Evolutionary conservation across 2,888 invertebrate species (phyloP).

Genomic region (Drosophila anomelani): DNA sequence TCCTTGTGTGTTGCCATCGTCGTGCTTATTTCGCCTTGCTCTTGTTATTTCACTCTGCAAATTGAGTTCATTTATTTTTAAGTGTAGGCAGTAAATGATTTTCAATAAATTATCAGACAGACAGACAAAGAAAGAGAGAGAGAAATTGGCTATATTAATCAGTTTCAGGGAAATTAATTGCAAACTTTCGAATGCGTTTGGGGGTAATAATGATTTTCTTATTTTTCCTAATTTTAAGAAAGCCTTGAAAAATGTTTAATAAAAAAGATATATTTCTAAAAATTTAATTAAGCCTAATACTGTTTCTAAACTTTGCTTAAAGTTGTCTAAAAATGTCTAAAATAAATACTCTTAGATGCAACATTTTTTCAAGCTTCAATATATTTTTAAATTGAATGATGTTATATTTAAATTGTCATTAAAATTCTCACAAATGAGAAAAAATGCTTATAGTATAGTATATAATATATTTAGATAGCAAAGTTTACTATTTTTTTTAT

Average conservation of each 20-base stretch:
- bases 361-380: neutral
- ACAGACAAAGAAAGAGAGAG: neutral
- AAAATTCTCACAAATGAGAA: neutral
- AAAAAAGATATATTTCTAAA: too few species aligned
- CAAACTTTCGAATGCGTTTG: slow-evolving; percentile 6
- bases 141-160: slow-evolving; percentile 14
- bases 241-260: neutral
- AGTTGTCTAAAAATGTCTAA: neutral
- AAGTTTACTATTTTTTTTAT: slow-evolving; percentile 7
- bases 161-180: slow-evolving; percentile 6
- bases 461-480: neutral
- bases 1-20: slow-evolving; percentile 31
- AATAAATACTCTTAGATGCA: neutral
- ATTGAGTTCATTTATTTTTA: slow-evolving; percentile 74
- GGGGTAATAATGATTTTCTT: neutral
- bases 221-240: neutral
- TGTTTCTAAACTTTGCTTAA: neutral
- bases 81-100: slow-evolving; percentile 59
- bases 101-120: slow-evolving; percentile 44
- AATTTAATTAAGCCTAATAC: neutral
- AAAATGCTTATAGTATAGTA: too few species aligned
- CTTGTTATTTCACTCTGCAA: slow-evolving; percentile 48
- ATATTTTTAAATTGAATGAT: neutral
- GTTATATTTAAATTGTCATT: neutral
- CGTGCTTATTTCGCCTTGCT: slow-evolving; percentile 41